Percentiles rank a stretch among this genome's conserved stretches.
Conservation (phyloP, 2,888 invertebrate genomes). For the Plagodis dolabraria region DNA sequence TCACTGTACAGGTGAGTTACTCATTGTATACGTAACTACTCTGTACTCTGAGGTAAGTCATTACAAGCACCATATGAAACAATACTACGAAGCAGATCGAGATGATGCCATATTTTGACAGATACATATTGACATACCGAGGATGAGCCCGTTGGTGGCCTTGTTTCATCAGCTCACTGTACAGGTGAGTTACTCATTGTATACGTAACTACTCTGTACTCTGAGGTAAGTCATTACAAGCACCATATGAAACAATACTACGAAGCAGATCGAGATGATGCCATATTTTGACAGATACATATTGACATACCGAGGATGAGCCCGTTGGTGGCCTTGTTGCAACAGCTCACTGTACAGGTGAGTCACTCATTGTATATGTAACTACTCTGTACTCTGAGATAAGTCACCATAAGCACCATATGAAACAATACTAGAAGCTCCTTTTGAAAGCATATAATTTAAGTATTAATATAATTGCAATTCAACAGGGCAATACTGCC, state of each 20-base stretch:
- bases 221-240: too few species aligned
- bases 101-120: too few species aligned
- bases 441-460: too few species aligned
- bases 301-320: conserved; percentile 99
- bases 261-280: conserved; percentile 41
- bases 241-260: too few species aligned
- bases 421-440: too few species aligned
- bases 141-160: conserved; percentile 97
- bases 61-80: neutral
- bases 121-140: conserved; percentile 99
- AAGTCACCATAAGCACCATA: neutral
- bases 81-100: too few species aligned
- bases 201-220: neutral
- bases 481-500: too few species aligned
- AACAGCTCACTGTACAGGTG: neutral
- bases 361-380: neutral
- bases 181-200: neutral
- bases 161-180: neutral
- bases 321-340: conserved; percentile 87
- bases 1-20: neutral
- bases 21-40: neutral
- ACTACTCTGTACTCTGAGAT: neutral
- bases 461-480: too few species aligned
- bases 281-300: too few species aligned
- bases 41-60: neutral